Base-by-base conservation (phyloP, 2,888 invertebrate genomes). In the Invenusta paracnida region DNA sequence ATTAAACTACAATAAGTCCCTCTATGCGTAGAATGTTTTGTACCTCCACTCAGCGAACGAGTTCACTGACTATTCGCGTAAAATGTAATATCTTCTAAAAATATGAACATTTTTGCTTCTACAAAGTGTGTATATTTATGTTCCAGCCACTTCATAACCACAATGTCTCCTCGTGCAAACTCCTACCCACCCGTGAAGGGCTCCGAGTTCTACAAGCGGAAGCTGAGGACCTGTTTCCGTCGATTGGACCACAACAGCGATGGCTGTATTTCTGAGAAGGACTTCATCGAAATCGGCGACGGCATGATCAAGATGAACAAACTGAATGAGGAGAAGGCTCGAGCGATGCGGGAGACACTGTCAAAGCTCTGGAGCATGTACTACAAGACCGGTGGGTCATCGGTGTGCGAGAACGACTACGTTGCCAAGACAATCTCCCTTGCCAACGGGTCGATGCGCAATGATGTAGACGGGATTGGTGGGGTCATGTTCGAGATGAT, bases 201-300 rank as follows among this genome's bases (percentile, higher is more conserved):
- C 82, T 29, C 29, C 82, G 82, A 81, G 17, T 81, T 81, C 82
- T 81, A 30, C 29, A 29, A 81, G 82, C 82, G 82, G 25, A 81
- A 81, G 82, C 82, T 81, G 82, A n/a, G 82, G 23, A 81, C 82
- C 29, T 29, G 82, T 27, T 81, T 81, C 82, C 1, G 82, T 27
- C 0, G 23, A 27, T 23, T 81, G 82, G 30, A 81, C 82, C 82
- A 30, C 82, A 81, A 30, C 82, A 27, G 82, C 82, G 29, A 29
- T 27, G 82, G 82, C 2, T 27, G n/a, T n/a, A n/a, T 81, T 1
- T 25, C 82, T 27, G 1, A 30, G 1, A 27, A 81, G 29, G 82
- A 81, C 82, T 81, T 81, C 82, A 23, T 29, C 82, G 82, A 29
- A 23, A 81, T 81, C 82, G 82, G 25, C 82, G 82, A 81, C 0